These are phyloP conservation scores for Napeogenes sylphis DNA, from an alignment of 2,888 invertebrate species.

Conservation along the genomic window DNA sequence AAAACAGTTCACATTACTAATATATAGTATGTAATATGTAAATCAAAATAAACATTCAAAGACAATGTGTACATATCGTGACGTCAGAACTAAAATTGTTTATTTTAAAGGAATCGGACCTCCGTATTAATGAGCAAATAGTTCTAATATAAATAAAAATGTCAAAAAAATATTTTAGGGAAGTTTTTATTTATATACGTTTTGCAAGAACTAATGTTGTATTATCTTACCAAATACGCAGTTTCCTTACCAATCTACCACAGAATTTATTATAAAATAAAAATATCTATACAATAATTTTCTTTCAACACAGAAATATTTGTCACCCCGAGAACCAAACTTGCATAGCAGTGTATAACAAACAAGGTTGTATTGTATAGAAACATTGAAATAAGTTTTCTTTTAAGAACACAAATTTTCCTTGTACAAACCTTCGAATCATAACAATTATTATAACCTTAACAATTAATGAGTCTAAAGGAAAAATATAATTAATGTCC, in stretches of 20 bases:
- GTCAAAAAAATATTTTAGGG: background rate
- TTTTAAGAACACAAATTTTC: background rate
- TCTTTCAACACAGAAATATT: no score
- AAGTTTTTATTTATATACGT: no score
- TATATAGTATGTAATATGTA: constrained; percentile 5
- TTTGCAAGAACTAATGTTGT: no score
- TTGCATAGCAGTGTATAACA: background rate
- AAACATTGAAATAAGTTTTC: background rate
- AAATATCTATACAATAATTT: no score
- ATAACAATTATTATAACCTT: constrained; percentile 1
- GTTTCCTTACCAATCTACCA: no score
- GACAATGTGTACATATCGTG: constrained; percentile 16
- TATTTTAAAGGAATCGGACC: constrained; percentile 14
- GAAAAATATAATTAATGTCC: background rate
- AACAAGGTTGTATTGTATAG: background rate
- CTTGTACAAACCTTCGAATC: background rate
- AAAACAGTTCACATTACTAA: no score
- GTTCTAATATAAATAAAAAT: constrained; percentile 5
- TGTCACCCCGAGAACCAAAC: no score
- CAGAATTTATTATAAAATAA: no score
- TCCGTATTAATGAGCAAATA: constrained; percentile 9
- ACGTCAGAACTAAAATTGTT: constrained; percentile 7
- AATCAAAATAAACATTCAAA: constrained; percentile 22
- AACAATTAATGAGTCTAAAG: background rate
- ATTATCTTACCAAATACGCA: no score